Base-by-base conservation (phyloP, 2,888 invertebrate genomes). In the Palloptera scutellata region DNA sequence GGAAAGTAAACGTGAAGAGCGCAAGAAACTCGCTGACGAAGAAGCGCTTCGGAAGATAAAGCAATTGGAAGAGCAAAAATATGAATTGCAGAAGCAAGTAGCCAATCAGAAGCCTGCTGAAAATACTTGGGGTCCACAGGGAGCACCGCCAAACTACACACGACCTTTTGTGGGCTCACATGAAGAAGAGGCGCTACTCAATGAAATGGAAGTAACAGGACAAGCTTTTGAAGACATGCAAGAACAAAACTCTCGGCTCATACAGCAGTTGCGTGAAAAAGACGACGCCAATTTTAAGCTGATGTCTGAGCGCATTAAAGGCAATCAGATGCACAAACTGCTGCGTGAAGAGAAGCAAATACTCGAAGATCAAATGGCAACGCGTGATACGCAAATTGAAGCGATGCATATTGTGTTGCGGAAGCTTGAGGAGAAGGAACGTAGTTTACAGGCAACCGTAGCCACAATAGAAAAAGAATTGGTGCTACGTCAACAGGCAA, bases 161-260 rank as follows among this genome's bases (percentile, higher is more conserved):
- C 80, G 91, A 41, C 91, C 91, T 0, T 92, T 92, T 80, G 91
- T 91, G 0, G 91, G 91, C 1, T 91, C 91, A 0, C 90, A 91
- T 79, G 97, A 98, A 83, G 98, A 98, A 84, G 98, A 98, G 81
- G 97, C 97, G 0, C 87, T 99, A 61, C 87, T 98, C 15, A 98
- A 96, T 82, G 99, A 99, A 86, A 98, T 99, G 96, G 98, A 99
- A 83, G 97, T 97, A 3, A 99, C 98, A 0, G 98, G 98, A 0
- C 98, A 98, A 84, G 98, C 98, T 1, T 97, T 97, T 81, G 98
- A 99, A 83, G 98, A 99, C 80, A 97, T 98, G 97, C 98, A 98
- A 86, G 98, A 98, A 79, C 98, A 98, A 86, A 98, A 98, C 86
- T 95, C 96, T 0, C 87, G 97, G 48, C 88, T 98, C 19, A 93